A percentile compares a stretch with the other conserved stretches of the same genome.
Conservation (phyloP, 2,113 vertebrate genomes). For the Epinephelus cyanopodus region DNA sequence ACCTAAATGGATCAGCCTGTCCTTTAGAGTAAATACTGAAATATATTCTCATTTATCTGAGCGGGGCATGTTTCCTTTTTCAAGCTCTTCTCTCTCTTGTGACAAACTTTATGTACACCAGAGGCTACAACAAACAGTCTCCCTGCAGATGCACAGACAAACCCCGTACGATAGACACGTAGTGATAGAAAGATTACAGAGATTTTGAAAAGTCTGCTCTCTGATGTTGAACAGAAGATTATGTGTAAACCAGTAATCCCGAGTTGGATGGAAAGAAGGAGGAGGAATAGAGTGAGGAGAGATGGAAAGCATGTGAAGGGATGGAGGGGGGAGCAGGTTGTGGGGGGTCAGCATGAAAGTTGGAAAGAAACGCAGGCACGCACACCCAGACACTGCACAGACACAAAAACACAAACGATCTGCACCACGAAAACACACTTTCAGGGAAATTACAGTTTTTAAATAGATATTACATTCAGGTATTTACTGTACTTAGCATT, state of each 20-base stretch:
- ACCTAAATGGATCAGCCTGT: constrained; percentile 1
- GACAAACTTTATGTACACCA: constrained; percentile 15
- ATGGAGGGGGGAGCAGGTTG: constrained; percentile 15
- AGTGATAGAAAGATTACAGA: constrained; percentile 75
- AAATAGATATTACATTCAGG: background rate
- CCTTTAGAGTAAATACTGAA: background rate
- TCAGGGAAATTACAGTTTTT: constrained; percentile 4
- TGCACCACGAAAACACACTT: constrained; percentile 13
- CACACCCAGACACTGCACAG: background rate
- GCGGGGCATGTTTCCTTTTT: background rate
- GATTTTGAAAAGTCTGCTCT: constrained; percentile 84
- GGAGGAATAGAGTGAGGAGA: constrained; percentile 71
- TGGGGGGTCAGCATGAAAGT: constrained; percentile 48
- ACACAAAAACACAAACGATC: constrained; percentile 12
- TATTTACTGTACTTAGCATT: background rate
- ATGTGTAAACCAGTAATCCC: constrained; percentile 82
- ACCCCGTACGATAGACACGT: constrained; percentile 45
- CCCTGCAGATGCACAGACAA: constrained; percentile 58
- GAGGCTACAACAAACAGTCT: constrained; percentile 24
- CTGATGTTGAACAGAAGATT: constrained; percentile 84
- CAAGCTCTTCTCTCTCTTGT: background rate
- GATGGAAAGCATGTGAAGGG: constrained; percentile 64
- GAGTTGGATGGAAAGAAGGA: constrained; percentile 79
- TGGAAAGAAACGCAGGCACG: constrained; percentile 52
- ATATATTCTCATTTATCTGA: constrained; percentile 5